A percentile compares a stretch with the other conserved stretches of the same genome.
Evolutionary conservation across 2,888 invertebrate species (phyloP).

Genomic region (Phengaris arion): DNA sequence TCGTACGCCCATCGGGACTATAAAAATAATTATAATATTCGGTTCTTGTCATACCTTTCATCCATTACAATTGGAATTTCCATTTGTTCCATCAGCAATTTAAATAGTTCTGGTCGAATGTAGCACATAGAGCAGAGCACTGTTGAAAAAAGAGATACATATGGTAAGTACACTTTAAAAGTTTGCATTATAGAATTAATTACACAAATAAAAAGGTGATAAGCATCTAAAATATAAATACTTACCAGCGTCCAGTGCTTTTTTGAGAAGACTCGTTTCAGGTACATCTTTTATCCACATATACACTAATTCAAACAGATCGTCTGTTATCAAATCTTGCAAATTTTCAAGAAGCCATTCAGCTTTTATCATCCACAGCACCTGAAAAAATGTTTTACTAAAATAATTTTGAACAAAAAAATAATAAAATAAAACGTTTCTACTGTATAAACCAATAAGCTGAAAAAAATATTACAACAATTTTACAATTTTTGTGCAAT

Average conservation of each 20-base stretch:
- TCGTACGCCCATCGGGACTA: background rate
- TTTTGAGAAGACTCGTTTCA: conserved; percentile 86
- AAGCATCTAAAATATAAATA: conserved; percentile 29
- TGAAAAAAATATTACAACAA: no score
- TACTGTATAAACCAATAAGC: no score
- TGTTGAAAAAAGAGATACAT: conserved; percentile 45
- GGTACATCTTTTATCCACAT: conserved; percentile 87
- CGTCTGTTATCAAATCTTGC: conserved; percentile 83
- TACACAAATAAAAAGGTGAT: background rate
- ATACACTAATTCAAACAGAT: conserved; percentile 87
- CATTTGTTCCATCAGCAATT: conserved; percentile 85
- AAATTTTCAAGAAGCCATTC: conserved; percentile 82
- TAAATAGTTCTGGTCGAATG: conserved; percentile 88
- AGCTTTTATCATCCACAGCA: conserved; percentile 81
- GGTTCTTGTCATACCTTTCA: conserved; percentile 53
- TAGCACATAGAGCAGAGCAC: conserved; percentile 92
- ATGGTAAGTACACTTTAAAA: background rate
- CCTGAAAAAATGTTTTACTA: conserved; percentile 46
- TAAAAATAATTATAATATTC: background rate
- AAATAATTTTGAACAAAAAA: background rate
- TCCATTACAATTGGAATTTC: conserved; percentile 77
- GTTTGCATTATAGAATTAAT: background rate
- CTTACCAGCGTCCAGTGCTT: conserved; percentile 87
- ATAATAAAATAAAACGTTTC: no score
- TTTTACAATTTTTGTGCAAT: no score